phyloP scores from a whole-genome alignment of 2,888 invertebrate species.

The Sminthurides aquaticus region DNA sequence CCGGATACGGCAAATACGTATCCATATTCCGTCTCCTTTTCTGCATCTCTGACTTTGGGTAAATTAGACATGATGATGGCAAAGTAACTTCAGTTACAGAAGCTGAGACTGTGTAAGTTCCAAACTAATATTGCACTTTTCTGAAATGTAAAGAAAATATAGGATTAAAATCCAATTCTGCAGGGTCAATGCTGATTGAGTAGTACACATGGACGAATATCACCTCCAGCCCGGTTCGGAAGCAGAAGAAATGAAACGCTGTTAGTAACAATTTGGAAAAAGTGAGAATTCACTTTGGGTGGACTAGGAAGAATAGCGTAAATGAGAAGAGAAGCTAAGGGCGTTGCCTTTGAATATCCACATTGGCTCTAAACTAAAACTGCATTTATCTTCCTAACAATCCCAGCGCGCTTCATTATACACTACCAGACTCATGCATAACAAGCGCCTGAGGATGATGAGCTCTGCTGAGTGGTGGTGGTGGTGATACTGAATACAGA shows the following conservation, averaged over 20 bases:
- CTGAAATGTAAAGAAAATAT: no score
- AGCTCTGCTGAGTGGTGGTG: not conserved
- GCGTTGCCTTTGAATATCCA: conserved; percentile 1
- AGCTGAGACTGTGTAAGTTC: no score
- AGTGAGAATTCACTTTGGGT: no score
- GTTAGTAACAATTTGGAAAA: no score
- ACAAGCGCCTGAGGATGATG: not conserved
- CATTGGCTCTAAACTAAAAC: conserved; percentile 6
- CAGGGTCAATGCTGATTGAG: no score
- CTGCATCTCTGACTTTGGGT: conserved; percentile 70
- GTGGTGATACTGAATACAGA: not conserved
- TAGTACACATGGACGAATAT: no score
- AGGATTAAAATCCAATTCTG: no score
- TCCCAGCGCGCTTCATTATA: not conserved
- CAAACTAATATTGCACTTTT: no score
- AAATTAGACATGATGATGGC: conserved; percentile 47
- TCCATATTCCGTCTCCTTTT: conserved; percentile 81
- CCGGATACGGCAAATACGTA: conserved; percentile 97
- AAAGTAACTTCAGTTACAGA: no score
- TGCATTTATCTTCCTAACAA: conserved; percentile 8
- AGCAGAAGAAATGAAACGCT: no score
- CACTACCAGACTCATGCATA: not conserved
- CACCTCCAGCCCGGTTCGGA: no score
- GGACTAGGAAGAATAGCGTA: not conserved
- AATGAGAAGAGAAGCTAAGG: conserved; percentile 2